Conservation (phyloP, 1,140 invertebrate genomes). For the Spodoptera frugiperda region DNA sequence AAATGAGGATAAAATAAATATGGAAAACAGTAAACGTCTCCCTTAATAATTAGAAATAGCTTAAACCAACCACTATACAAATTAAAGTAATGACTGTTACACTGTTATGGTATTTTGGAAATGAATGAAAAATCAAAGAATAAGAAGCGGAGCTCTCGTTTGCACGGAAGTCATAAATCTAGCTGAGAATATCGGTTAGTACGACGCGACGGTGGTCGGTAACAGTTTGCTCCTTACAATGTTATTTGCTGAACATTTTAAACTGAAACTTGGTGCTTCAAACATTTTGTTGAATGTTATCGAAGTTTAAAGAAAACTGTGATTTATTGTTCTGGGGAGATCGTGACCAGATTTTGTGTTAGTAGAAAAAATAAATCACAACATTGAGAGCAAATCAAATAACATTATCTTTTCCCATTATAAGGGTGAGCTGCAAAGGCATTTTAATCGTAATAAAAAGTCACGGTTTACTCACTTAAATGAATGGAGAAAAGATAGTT, state of each 20-base stretch:
- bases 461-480: too few species aligned
- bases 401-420: too few species aligned
- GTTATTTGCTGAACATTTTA: slow-evolving; percentile 12
- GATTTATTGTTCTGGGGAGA: neutral
- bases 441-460: too few species aligned
- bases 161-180: slow-evolving; percentile 31
- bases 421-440: too few species aligned
- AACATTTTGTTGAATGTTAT: neutral
- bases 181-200: slow-evolving; percentile 15
- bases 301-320: neutral
- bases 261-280: neutral
- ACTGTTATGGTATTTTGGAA: slow-evolving; percentile 24
- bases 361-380: neutral
- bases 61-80: neutral
- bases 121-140: slow-evolving; percentile 29
- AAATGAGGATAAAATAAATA: too few species aligned
- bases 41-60: neutral
- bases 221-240: neutral
- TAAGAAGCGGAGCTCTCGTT: neutral
- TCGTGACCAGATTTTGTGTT: neutral
- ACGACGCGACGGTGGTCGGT: neutral
- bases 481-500: too few species aligned
- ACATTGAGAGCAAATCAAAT: neutral
- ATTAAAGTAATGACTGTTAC: neutral
- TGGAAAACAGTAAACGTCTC: too few species aligned